phyloP scores from a whole-genome alignment of 2,888 invertebrate species.

The Athalia circularis region DNA sequence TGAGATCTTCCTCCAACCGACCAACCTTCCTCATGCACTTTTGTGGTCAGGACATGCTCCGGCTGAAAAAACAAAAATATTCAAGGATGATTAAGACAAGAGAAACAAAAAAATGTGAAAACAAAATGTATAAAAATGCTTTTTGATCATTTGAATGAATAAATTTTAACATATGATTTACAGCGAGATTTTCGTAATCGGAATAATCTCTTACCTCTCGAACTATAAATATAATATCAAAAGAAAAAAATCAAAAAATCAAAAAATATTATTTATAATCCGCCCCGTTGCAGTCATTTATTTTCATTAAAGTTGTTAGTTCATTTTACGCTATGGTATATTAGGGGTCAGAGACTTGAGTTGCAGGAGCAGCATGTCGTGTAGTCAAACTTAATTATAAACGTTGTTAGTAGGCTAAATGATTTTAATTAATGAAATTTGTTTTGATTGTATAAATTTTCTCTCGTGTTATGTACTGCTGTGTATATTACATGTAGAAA shows the following conservation, averaged over 20 bases:
- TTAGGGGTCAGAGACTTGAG: too few relatives aligned
- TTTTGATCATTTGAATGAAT: too few relatives aligned
- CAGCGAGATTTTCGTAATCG: too few relatives aligned
- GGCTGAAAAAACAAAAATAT: constrained; percentile 38
- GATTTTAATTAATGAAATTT: constrained; percentile 37
- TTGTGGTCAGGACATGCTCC: constrained; percentile 74
- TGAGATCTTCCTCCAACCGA: constrained; percentile 52
- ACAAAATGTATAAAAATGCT: neutral
- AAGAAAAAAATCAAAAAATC: too few relatives aligned
- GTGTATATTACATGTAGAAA: neutral
- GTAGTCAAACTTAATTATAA: constrained; percentile 2
- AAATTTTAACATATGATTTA: too few relatives aligned
- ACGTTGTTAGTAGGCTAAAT: constrained; percentile 8
- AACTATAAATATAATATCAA: too few relatives aligned
- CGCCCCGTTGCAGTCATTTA: too few relatives aligned
- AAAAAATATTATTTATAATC: too few relatives aligned
- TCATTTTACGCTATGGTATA: too few relatives aligned
- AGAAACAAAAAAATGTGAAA: neutral
- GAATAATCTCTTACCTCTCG: too few relatives aligned
- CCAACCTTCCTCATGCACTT: constrained; percentile 50
- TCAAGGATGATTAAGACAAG: neutral
- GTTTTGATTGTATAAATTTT: neutral
- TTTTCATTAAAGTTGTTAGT: too few relatives aligned
- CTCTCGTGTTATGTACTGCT: neutral
- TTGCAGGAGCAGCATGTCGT: neutral